phyloP scores from a whole-genome alignment of 2,797 vertebrate species.

The Melanotaenia maccullochi region DNA sequence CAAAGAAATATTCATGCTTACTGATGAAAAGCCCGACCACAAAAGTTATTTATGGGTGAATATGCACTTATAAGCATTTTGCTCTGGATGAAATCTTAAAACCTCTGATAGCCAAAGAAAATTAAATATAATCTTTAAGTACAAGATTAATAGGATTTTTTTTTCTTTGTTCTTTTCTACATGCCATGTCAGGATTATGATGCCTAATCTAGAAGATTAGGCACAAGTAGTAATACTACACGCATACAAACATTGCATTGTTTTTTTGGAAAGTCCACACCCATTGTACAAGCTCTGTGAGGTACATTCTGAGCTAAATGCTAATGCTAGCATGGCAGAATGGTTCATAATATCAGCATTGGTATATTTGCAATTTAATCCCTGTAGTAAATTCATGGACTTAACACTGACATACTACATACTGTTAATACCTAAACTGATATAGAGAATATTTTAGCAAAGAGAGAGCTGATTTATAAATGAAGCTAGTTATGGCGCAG shows the following conservation, averaged over 20 bases:
- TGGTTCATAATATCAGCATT: neutral
- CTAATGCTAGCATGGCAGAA: neutral
- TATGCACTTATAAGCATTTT: neutral
- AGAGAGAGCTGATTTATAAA: neutral
- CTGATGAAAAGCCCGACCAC: neutral
- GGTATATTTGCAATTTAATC: neutral
- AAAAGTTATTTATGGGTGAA: neutral
- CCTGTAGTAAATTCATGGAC: neutral
- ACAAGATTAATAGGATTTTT: neutral
- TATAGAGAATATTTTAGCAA: neutral
- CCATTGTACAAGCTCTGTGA: neutral
- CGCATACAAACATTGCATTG: neutral
- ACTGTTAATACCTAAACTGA: neutral
- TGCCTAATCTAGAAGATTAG: neutral
- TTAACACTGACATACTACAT: neutral
- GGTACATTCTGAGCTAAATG: neutral
- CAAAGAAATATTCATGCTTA: neutral
- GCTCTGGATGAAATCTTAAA: neutral
- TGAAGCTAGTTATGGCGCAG: neutral
- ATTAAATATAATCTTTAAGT: slow-evolving; percentile 7
- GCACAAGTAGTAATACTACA: neutral
- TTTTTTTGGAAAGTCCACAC: neutral
- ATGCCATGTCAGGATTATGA: neutral
- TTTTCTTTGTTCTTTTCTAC: neutral
- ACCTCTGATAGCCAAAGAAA: neutral